phyloP scores from a whole-genome alignment of 2,888 invertebrate species.

The Oligia fasciuncula region DNA sequence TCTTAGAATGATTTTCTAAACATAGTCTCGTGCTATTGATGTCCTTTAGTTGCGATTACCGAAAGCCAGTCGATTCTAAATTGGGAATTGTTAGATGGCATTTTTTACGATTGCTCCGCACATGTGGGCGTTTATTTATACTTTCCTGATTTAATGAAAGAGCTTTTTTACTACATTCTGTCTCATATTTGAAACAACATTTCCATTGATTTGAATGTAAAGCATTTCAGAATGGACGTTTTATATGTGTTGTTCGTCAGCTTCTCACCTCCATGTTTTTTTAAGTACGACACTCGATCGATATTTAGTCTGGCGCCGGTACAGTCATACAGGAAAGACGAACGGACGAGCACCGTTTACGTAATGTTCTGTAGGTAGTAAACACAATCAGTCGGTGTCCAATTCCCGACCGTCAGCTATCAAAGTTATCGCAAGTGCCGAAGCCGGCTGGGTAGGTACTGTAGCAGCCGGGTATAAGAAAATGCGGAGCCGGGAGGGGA shows the following conservation, averaged over 20 bases:
- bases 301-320: slow-evolving; percentile 39
- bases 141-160: slow-evolving; percentile 1
- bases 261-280: slow-evolving; percentile 34
- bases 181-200: neutral
- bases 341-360: slow-evolving; percentile 51
- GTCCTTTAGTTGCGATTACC: slow-evolving; percentile 43
- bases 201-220: neutral
- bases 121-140: slow-evolving; percentile 19
- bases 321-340: slow-evolving; percentile 37
- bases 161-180: slow-evolving; percentile 16
- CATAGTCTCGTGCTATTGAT: slow-evolving; percentile 43
- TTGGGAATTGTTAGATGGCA: slow-evolving; percentile 29
- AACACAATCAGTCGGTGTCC: slow-evolving; percentile 65
- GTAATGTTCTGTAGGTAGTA: slow-evolving; percentile 59
- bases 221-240: neutral
- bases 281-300: slow-evolving; percentile 41
- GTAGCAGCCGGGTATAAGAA: slow-evolving; percentile 39
- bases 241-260: slow-evolving; percentile 1
- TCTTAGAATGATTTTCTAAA: slow-evolving; percentile 65
- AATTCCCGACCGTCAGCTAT: slow-evolving; percentile 65
- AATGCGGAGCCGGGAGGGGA: slow-evolving; percentile 57
- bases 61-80: slow-evolving; percentile 27
- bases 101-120: slow-evolving; percentile 17
- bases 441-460: slow-evolving; percentile 26
- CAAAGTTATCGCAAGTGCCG: slow-evolving; percentile 61